Percentiles rank a stretch among this genome's conserved stretches.
Evolutionary conservation across 1,140 invertebrate genomes (phyloP).

Genomic region (Rhyzopertha dominica): DNA sequence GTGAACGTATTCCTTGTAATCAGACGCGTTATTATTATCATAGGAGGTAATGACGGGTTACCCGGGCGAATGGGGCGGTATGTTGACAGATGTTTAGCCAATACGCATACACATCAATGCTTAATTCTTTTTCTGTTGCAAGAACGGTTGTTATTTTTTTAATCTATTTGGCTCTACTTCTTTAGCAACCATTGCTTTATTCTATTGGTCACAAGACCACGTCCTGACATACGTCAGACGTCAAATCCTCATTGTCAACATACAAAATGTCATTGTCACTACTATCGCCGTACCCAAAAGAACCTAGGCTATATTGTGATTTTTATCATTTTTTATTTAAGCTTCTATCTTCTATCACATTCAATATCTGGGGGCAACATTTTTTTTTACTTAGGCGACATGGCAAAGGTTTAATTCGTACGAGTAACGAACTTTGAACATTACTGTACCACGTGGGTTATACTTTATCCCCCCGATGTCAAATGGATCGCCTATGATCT

Average conservation of each 20-base stretch:
- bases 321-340: too few species aligned
- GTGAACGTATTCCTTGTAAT: conserved; percentile 23
- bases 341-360: too few species aligned
- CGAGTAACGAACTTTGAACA: too few species aligned
- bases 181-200: not conserved
- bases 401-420: too few species aligned
- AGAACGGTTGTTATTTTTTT: not conserved
- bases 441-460: too few species aligned
- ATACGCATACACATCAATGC: conserved; percentile 18
- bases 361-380: too few species aligned
- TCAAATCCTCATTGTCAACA: not conserved
- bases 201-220: not conserved
- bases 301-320: too few species aligned
- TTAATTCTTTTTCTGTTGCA: conserved; percentile 1
- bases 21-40: conserved; percentile 25
- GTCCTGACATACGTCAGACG: not conserved
- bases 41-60: conserved; percentile 34
- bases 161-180: not conserved
- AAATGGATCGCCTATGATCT: too few species aligned
- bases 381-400: too few species aligned
- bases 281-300: too few species aligned
- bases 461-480: too few species aligned
- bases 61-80: conserved; percentile 24
- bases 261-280: not conserved
- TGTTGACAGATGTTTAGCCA: conserved; percentile 37